Conservation (phyloP, 1,140 invertebrate genomes). For the Lordiphosa collinella region DNA sequence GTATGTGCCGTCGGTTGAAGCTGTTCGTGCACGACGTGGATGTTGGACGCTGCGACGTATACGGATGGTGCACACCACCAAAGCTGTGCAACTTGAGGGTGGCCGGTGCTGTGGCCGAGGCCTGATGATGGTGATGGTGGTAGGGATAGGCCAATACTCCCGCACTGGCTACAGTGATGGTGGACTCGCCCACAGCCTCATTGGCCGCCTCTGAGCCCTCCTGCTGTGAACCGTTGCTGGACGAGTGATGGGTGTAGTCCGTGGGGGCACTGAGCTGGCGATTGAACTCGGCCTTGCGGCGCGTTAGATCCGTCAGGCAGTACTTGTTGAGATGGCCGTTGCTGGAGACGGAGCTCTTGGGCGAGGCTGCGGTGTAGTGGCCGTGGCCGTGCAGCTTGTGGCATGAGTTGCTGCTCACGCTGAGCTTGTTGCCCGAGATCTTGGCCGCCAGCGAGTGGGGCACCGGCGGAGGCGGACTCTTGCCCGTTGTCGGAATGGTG, state of each 20-base stretch:
- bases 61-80: constrained; percentile 51
- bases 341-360: constrained; percentile 75
- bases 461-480: constrained; percentile 67
- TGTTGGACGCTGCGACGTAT: constrained; percentile 55
- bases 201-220: constrained; percentile 63
- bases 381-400: constrained; percentile 69
- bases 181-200: constrained; percentile 68
- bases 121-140: constrained; percentile 13
- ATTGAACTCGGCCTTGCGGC: constrained; percentile 79
- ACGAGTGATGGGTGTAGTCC: constrained; percentile 68
- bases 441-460: constrained; percentile 73
- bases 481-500: constrained; percentile 70
- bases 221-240: constrained; percentile 68
- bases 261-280: constrained; percentile 77
- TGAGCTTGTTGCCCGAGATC: constrained; percentile 60
- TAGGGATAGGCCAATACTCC: constrained; percentile 44
- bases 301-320: constrained; percentile 73
- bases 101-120: constrained; percentile 50
- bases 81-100: constrained; percentile 63
- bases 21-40: constrained; percentile 78
- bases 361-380: constrained; percentile 46
- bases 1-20: constrained; percentile 75
- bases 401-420: constrained; percentile 76
- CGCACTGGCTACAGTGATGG: constrained; percentile 74
- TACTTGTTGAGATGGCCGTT: constrained; percentile 78